Evolutionary conservation across 2,888 invertebrate genomes (phyloP).

Genomic region (Vanessa cardui): DNA sequence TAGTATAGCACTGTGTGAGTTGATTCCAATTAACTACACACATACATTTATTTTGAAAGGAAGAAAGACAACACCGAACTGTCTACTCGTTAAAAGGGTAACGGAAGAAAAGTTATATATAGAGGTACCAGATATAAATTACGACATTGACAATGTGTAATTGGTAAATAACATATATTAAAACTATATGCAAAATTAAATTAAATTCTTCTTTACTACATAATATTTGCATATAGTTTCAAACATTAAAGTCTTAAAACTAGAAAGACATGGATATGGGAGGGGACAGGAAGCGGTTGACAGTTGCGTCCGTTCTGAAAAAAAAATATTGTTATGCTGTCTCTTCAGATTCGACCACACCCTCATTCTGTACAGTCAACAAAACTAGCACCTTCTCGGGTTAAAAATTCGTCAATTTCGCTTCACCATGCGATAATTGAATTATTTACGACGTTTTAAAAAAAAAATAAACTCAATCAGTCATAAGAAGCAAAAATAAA

Average conservation of each 20-base stretch:
- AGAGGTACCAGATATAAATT: constrained; percentile 22
- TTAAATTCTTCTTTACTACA: neutral
- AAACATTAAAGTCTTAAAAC: constrained; percentile 40
- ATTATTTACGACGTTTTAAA: constrained; percentile 2
- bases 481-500: constrained; percentile 22
- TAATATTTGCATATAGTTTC: constrained; percentile 40
- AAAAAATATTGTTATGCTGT: constrained; percentile 40
- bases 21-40: constrained; percentile 30
- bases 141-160: constrained; percentile 14
- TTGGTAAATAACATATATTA: constrained; percentile 17
- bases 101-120: constrained; percentile 22
- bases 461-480: constrained; percentile 1
- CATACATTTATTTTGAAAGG: constrained; percentile 34
- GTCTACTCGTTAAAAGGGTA: constrained; percentile 32
- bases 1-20: constrained; percentile 3
- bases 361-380: constrained; percentile 40
- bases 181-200: constrained; percentile 27
- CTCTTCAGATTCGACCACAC: constrained; percentile 49
- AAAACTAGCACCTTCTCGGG: constrained; percentile 3
- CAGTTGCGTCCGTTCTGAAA: constrained; percentile 66
- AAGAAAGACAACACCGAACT: constrained; percentile 31
- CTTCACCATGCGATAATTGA: neutral
- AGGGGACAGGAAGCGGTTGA: constrained; percentile 45
- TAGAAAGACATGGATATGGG: constrained; percentile 39
- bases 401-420: neutral